Conservation (phyloP, 1,140 invertebrate genomes). For the Brachystomella parvula region DNA sequence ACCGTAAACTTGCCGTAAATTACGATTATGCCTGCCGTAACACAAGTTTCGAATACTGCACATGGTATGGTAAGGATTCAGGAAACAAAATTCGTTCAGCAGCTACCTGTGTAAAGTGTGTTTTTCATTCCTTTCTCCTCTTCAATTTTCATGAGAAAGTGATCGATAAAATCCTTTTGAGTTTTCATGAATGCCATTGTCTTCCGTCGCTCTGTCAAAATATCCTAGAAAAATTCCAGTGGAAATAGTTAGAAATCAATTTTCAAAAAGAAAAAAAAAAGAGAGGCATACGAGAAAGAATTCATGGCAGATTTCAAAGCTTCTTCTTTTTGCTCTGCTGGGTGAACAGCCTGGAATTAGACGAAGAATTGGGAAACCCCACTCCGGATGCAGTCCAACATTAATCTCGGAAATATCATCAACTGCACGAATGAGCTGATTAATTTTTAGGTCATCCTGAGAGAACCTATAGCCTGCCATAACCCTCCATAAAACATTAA, state of each 20-base stretch:
- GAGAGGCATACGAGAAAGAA: background rate
- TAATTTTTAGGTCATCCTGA: conserved; percentile 39
- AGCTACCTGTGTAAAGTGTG: conserved; percentile 2
- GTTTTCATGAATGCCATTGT: background rate
- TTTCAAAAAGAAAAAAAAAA: background rate
- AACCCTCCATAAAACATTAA: conserved; percentile 79
- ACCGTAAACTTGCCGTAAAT: too few relatives aligned
- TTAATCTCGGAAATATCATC: conserved; percentile 12
- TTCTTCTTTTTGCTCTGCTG: background rate
- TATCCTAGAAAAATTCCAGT: conserved; percentile 9
- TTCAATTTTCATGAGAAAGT: conserved; percentile 14
- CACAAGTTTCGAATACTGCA: too few relatives aligned
- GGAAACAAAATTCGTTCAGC: too few relatives aligned
- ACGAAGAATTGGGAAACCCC: conserved; percentile 2
- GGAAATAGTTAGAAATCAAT: background rate
- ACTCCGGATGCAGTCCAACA: conserved; percentile 9
- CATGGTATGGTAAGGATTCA: too few relatives aligned
- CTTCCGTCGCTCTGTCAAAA: background rate
- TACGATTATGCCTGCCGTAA: too few relatives aligned
- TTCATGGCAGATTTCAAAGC: conserved; percentile 4
- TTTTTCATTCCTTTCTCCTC: background rate
- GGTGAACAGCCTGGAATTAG: background rate
- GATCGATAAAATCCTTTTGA: conserved; percentile 10
- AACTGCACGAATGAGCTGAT: background rate
- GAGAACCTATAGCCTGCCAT: conserved; percentile 61